Conservation (phyloP, 2,888 invertebrate genomes). For the Disparrhopalites patrizii region DNA sequence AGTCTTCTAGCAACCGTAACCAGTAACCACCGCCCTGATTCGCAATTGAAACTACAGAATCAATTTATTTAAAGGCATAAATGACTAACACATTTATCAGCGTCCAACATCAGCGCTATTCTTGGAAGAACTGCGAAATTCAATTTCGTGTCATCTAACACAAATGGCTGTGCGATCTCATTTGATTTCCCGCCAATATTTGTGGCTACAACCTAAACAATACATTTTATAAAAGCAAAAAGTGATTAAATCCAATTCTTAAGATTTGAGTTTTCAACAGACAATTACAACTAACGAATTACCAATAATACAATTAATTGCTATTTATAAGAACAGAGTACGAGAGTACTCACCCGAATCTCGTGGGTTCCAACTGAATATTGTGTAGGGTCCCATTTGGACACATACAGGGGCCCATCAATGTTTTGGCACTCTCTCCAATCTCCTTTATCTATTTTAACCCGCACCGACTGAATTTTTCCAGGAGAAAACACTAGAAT, state of each 20-base stretch:
- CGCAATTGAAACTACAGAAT: no score
- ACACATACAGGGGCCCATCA: conserved; percentile 68
- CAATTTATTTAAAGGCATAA: no score
- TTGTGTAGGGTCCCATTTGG: conserved; percentile 66
- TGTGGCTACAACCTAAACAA: neutral
- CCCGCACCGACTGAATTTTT: conserved; percentile 61
- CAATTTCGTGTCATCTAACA: conserved; percentile 67
- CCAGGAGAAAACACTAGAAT: conserved; percentile 72
- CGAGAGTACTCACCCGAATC: conserved; percentile 58
- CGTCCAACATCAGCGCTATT: conserved; percentile 72
- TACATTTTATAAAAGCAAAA: conserved; percentile 10
- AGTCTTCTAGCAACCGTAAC: no score
- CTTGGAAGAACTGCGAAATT: conserved; percentile 66
- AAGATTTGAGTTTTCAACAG: neutral
- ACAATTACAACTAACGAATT: neutral
- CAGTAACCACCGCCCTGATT: no score
- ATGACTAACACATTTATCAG: conserved; percentile 52
- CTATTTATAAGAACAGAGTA: no score
- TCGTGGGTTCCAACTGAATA: conserved; percentile 66
- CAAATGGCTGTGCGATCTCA: conserved; percentile 66
- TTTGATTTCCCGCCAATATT: conserved; percentile 48
- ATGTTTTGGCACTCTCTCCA: conserved; percentile 63
- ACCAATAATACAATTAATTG: no score
- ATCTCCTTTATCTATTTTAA: conserved; percentile 61
- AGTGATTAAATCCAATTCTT: neutral